These are phyloP conservation scores for Mystacornis crossleyi DNA, from an alignment of 2,113 vertebrate genomes.

Conservation along the genomic window DNA sequence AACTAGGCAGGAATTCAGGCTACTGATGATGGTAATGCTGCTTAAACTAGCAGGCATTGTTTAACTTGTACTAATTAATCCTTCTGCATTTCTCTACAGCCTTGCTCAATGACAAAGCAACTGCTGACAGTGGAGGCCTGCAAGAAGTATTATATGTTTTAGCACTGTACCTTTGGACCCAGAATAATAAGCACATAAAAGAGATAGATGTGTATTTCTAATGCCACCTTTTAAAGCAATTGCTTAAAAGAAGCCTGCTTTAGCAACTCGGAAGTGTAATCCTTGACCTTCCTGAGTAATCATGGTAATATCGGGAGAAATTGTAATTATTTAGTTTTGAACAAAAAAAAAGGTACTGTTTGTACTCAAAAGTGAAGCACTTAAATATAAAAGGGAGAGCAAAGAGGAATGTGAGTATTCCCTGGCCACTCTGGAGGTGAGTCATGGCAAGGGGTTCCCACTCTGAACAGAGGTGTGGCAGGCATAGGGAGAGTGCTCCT, in stretches of 20 bases:
- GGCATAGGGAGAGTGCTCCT: neutral
- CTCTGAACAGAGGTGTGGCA: neutral
- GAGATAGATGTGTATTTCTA: constrained; percentile 47
- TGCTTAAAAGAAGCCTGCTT: constrained; percentile 12
- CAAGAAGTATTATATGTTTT: neutral
- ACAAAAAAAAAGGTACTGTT: neutral
- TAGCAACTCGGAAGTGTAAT: neutral
- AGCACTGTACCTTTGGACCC: constrained; percentile 7
- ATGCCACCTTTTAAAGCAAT: constrained; percentile 39
- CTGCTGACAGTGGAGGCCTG: constrained; percentile 19
- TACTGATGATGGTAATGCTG: neutral
- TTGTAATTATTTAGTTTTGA: neutral
- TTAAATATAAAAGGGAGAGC: neutral
- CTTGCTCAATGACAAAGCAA: constrained; percentile 34
- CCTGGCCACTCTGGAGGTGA: neutral
- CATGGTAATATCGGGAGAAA: constrained; percentile 10
- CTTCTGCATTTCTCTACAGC: neutral
- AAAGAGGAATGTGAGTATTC: neutral
- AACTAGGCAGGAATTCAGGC: neutral
- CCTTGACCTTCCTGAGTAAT: constrained; percentile 52
- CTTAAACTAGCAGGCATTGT: neutral
- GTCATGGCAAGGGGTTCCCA: neutral
- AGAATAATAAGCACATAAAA: constrained; percentile 65
- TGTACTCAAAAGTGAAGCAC: neutral
- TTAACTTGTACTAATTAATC: neutral